Percentiles rank a stretch among this genome's conserved stretches.
These are phyloP conservation scores for Murina feae DNA, from an alignment of 2,113 vertebrate species.

Conservation along the genomic window DNA sequence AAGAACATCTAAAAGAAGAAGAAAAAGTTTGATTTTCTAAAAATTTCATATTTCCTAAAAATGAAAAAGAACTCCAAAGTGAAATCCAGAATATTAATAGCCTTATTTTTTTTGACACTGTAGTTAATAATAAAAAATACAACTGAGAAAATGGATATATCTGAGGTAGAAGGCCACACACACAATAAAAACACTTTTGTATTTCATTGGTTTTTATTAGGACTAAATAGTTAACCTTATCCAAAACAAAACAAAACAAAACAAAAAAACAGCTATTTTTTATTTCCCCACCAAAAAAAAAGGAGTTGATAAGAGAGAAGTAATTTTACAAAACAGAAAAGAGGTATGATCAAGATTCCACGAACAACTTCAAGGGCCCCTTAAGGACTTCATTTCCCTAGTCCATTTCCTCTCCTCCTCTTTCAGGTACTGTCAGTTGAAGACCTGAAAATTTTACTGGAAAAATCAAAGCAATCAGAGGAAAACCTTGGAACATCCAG, in stretches of 20 bases:
- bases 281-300: background rate
- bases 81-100: background rate
- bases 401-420: background rate
- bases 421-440: background rate
- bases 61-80: background rate
- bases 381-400: background rate
- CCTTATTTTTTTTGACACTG: background rate
- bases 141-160: background rate
- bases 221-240: background rate
- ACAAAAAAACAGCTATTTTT: background rate
- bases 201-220: conserved; percentile 9
- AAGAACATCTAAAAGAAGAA: conserved; percentile 87
- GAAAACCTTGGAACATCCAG: background rate
- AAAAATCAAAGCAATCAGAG: background rate
- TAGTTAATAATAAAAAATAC: background rate
- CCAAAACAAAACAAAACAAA: too few species aligned
- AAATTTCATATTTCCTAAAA: background rate
- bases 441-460: background rate
- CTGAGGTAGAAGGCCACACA: background rate
- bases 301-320: background rate
- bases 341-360: background rate
- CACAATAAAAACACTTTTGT: background rate
- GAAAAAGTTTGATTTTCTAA: background rate
- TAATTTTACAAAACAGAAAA: background rate
- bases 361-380: background rate